A percentile compares a stretch with the other conserved stretches of the same genome.
Conservation (phyloP, 2,888 invertebrate genomes). For the Thyatira batis region DNA sequence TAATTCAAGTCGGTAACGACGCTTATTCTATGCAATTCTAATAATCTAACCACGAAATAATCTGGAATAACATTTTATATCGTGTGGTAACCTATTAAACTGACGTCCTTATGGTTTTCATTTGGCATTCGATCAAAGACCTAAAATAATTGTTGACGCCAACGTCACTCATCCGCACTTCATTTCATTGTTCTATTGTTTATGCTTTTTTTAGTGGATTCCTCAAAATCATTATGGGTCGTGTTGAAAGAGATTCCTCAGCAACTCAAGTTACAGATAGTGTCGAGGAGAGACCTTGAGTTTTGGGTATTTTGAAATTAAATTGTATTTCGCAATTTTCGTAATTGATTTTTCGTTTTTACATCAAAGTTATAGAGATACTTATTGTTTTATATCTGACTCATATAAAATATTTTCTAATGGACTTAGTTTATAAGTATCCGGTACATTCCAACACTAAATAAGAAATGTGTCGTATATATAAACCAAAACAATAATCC, state of each 20-base stretch:
- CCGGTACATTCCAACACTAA: no score
- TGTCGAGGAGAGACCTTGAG: background rate
- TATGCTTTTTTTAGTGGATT: conserved; percentile 6
- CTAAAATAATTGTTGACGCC: conserved; percentile 53
- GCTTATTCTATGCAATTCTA: conserved; percentile 1
- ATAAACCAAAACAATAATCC: no score
- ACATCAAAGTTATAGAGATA: no score
- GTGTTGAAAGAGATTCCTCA: background rate
- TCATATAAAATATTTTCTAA: no score
- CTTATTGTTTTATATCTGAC: no score
- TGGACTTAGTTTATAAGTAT: no score
- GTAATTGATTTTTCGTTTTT: no score
- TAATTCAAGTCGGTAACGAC: conserved; percentile 9
- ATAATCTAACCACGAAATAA: background rate
- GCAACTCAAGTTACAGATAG: background rate
- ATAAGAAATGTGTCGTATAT: no score
- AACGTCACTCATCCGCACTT: conserved; percentile 38
- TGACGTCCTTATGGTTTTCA: conserved; percentile 38
- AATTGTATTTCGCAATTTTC: no score
- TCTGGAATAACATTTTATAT: conserved; percentile 20
- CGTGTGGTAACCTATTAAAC: conserved; percentile 46
- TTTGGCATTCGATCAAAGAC: conserved; percentile 65
- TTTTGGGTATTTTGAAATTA: background rate
- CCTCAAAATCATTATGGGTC: conserved; percentile 3
- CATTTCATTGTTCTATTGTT: conserved; percentile 27